Base-by-base conservation (phyloP, 2,888 invertebrate genomes). In the Teleiodes luculella region DNA sequence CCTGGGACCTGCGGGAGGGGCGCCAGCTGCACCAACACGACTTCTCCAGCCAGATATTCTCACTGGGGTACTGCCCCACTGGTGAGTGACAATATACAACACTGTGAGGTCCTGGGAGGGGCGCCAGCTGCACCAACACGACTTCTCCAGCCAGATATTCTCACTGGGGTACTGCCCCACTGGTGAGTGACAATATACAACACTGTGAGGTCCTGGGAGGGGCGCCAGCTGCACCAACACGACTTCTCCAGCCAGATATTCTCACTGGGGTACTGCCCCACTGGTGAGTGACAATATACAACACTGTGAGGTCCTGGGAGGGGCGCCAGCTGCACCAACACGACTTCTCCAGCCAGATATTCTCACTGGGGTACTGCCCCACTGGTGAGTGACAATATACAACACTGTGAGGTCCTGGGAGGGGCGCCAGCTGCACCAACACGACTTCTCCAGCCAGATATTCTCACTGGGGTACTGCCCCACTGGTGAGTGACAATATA, bases 41-140 rank as follows among this genome's bases (percentile, higher is more conserved):
- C 86, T 98, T 98, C 90, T 94, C 94, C 69, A 97, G 97, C 72
- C 95, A 96, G 89, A 95, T 95, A 68, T 95, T 95, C 89, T 95
- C 95, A 52, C 83, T 94, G 35, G 95, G 95, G 13, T 98, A 98
- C 83, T 98, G 98, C 83, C 98, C 98, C 3, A 96, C 97, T 31
- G 97, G 92, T 92, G 58, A 36, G 52, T 33, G 11, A 11, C n/a
- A 8, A 8, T 99, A 54, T 98, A 99, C 87, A 98, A 97, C 84
- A 98, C 98, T 1, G 98, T 99, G 53, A 91, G 98, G 57, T 97
- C 97, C 36, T 99, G 98, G 98, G 98, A 98, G 85, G 97, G 97
- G 37, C 91, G 97, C 45, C 97, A 98, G 82, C 86, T 98, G 63
- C 97, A 97, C 80, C 98, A 98, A 79, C 97, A 98, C 85, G 98